Evolutionary conservation across 2,113 vertebrate genomes (phyloP).

Genomic region (Sakesphorus luctuosus): DNA sequence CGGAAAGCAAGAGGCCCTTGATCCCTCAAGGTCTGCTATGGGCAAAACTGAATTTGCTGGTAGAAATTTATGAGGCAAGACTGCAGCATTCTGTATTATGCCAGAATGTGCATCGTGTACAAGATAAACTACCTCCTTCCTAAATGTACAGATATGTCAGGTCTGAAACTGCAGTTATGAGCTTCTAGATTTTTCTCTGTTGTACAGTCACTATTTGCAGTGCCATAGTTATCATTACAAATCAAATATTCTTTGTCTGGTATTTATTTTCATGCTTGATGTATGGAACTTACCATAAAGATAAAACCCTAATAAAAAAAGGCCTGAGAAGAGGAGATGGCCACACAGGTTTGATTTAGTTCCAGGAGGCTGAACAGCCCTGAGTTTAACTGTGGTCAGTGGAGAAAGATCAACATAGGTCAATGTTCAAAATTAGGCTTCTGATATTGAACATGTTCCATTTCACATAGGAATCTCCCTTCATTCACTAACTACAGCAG

Average conservation of each 20-base stretch:
- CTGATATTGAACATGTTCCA: not conserved
- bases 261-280: constrained; percentile 7
- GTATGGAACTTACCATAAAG: not conserved
- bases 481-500: not conserved
- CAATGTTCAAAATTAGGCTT: not conserved
- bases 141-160: not conserved
- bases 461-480: not conserved
- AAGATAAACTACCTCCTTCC: not conserved
- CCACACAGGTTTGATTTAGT: not conserved
- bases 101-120: not conserved
- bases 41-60: not conserved
- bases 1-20: not conserved
- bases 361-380: not conserved
- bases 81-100: not conserved
- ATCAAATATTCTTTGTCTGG: not conserved
- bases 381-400: not conserved
- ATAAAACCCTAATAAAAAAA: not conserved
- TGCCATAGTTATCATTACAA: not conserved
- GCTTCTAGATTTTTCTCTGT: not conserved
- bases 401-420: not conserved
- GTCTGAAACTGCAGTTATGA: not conserved
- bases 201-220: not conserved
- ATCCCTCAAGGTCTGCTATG: not conserved
- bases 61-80: not conserved
- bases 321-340: accelerated